These are phyloP conservation scores for Deilephila elpenor DNA, from an alignment of 2,888 invertebrate species.

Conservation along the genomic window DNA sequence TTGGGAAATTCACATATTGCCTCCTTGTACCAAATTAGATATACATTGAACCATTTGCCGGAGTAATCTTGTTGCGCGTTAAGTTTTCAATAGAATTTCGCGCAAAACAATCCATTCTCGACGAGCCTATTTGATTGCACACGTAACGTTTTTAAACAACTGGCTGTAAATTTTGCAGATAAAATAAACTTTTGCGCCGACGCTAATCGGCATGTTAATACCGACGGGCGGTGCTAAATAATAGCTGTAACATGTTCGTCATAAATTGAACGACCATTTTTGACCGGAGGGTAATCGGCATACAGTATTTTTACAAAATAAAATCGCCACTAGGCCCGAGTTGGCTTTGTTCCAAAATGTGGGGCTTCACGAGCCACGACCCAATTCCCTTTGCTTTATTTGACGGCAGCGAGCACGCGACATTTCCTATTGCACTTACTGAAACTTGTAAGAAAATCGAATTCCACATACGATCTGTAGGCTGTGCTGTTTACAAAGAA, in stretches of 20 bases:
- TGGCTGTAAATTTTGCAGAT: slow-evolving; percentile 1
- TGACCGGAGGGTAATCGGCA: slow-evolving; percentile 56
- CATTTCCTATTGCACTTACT: slow-evolving; percentile 73
- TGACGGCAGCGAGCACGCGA: slow-evolving; percentile 67
- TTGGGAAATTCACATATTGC: slow-evolving; percentile 61
- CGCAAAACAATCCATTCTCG: background rate
- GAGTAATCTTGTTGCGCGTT: slow-evolving; percentile 22
- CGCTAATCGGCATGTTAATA: slow-evolving; percentile 48
- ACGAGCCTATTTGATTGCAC: background rate
- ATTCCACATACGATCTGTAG: slow-evolving; percentile 57
- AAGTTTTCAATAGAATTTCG: slow-evolving; percentile 28
- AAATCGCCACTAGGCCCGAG: slow-evolving; percentile 30
- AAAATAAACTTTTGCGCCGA: slow-evolving; percentile 5
- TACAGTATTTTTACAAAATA: slow-evolving; percentile 66
- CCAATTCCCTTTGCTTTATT: slow-evolving; percentile 77
- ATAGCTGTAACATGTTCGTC: slow-evolving; percentile 43
- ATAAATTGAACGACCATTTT: slow-evolving; percentile 48
- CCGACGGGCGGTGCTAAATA: slow-evolving; percentile 41
- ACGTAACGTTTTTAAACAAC: background rate
- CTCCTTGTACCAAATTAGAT: slow-evolving; percentile 58
- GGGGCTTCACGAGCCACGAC: slow-evolving; percentile 60
- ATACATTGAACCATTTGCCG: slow-evolving; percentile 30
- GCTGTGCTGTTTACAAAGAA: slow-evolving; percentile 53
- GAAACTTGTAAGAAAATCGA: slow-evolving; percentile 58
- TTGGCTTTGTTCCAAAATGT: slow-evolving; percentile 74